Evolutionary conservation across 2,888 invertebrate species (phyloP).

Genomic region (Helobdella robusta): DNA sequence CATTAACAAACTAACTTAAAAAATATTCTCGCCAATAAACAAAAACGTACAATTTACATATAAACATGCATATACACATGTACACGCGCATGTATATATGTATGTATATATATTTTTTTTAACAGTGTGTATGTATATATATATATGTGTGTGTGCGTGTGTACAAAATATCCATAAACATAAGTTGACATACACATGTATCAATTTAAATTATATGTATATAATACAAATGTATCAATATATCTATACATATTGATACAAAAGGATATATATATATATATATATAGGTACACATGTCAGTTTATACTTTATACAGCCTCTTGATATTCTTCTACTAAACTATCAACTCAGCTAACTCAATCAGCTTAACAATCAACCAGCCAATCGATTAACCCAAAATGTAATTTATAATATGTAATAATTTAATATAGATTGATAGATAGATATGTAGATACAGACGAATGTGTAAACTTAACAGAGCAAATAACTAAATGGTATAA

Average conservation of each 20-base stretch:
- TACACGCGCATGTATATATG: slow-evolving; percentile 17
- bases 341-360: neutral
- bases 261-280: slow-evolving; percentile 1
- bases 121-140: neutral
- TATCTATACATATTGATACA: slow-evolving; percentile 1
- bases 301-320: neutral
- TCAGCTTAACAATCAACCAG: neutral
- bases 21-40: no score
- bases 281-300: neutral
- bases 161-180: neutral
- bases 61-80: slow-evolving; percentile 2
- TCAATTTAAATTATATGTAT: neutral
- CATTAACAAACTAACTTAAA: no score
- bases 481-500: no score
- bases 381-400: no score
- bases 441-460: no score
- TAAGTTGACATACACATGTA: neutral
- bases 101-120: slow-evolving; percentile 20
- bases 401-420: no score
- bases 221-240: neutral
- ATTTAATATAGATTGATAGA: no score
- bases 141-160: slow-evolving; percentile 15
- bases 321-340: neutral
- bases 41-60: no score
- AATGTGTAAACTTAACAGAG: no score